Conservation (phyloP, 2,797 vertebrate genomes). For the Myoxocephalus aenaeus region DNA sequence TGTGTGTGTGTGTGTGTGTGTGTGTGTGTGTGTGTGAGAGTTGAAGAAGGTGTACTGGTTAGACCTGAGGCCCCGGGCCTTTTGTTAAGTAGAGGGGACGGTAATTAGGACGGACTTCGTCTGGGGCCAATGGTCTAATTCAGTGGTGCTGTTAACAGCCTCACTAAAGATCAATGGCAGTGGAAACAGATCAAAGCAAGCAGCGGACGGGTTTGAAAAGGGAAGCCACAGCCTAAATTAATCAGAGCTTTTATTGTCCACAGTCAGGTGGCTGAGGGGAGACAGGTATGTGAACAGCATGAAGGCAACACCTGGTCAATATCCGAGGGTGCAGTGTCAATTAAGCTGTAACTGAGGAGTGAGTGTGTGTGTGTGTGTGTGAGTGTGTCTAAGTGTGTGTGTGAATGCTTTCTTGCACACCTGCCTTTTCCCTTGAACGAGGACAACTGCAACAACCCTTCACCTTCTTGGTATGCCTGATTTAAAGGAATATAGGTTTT, state of each 20-base stretch:
- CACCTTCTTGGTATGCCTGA: not conserved
- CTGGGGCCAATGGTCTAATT: constrained; percentile 73
- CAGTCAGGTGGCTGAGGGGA: constrained; percentile 79
- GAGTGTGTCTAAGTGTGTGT: constrained; percentile 8
- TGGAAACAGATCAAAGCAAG: constrained; percentile 77
- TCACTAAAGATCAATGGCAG: constrained; percentile 82
- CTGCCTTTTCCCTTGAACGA: constrained; percentile 38
- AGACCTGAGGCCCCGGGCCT: constrained; percentile 51
- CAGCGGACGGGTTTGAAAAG: constrained; percentile 75
- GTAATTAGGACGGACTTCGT: constrained; percentile 76
- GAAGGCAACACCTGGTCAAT: constrained; percentile 89
- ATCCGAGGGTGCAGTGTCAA: constrained; percentile 82
- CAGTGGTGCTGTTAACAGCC: constrained; percentile 77
- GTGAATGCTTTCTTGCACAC: constrained; percentile 41
- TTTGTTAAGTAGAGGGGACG: constrained; percentile 70
- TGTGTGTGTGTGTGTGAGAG: constrained; percentile 19
- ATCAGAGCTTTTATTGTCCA: constrained; percentile 81
- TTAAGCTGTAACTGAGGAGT: constrained; percentile 63
- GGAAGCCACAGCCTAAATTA: constrained; percentile 83
- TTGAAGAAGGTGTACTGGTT: constrained; percentile 21
- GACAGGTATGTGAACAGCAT: constrained; percentile 84
- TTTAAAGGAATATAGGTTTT: constrained; percentile 5
- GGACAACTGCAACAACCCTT: constrained; percentile 41
- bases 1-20: constrained; percentile 36
- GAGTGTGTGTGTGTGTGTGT: constrained; percentile 39